These are phyloP conservation scores for Riptortus pedestris DNA, from an alignment of 1,140 invertebrate species.

Conservation along the genomic window DNA sequence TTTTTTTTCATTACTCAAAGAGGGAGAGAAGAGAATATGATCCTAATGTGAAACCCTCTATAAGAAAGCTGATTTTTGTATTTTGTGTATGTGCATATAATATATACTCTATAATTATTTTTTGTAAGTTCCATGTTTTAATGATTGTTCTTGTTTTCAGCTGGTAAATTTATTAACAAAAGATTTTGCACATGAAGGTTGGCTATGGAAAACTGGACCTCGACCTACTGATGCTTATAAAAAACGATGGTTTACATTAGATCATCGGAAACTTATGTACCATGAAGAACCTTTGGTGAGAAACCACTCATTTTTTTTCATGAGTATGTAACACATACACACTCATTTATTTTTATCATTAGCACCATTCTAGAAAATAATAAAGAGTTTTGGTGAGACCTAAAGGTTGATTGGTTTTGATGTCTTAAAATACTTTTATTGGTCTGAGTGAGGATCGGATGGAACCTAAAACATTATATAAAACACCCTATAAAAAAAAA, in stretches of 20 bases:
- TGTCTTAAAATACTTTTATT: too few relatives aligned
- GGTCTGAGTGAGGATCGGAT: too few relatives aligned
- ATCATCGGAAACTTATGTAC: conserved; percentile 82
- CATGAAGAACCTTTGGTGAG: conserved; percentile 68
- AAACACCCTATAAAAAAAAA: too few relatives aligned
- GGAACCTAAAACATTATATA: too few relatives aligned
- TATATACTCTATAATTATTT: neutral
- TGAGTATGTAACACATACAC: neutral
- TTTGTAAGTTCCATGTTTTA: neutral
- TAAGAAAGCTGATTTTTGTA: too few relatives aligned
- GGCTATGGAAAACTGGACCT: conserved; percentile 82
- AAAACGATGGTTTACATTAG: conserved; percentile 79
- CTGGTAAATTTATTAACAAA: conserved; percentile 59
- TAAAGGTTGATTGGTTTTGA: neutral
- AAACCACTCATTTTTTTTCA: conserved; percentile 15
- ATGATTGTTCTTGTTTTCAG: conserved; percentile 33
- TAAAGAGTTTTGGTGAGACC: neutral
- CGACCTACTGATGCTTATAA: conserved; percentile 65
- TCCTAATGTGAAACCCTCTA: too few relatives aligned
- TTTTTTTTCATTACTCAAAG: too few relatives aligned
- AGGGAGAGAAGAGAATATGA: too few relatives aligned
- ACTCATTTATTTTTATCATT: neutral
- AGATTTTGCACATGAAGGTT: conserved; percentile 76
- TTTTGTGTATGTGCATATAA: too few relatives aligned
- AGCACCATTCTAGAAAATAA: neutral